Evolutionary conservation across 2,797 vertebrate species (phyloP).

Genomic region (Paratrypauchen microcephalus): DNA sequence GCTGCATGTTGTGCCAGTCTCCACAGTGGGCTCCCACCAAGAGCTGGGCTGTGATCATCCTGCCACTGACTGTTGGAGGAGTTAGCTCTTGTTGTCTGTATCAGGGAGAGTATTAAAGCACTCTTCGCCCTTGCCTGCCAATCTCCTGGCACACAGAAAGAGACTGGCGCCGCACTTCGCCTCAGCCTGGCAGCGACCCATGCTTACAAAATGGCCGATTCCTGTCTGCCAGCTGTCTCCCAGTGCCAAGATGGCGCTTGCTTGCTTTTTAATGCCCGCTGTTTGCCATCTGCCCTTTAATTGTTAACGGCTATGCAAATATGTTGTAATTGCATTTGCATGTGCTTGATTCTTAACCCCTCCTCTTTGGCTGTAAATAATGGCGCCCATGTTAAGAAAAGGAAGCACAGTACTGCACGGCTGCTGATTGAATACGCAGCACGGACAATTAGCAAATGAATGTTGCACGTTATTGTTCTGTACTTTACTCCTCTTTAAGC

Average conservation of each 20-base stretch:
- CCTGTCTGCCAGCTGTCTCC: conserved; percentile 78
- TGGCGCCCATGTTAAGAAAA: conserved; percentile 30
- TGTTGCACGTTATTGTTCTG: conserved; percentile 46
- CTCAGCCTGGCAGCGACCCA: conserved; percentile 73
- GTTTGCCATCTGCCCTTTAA: conserved; percentile 77
- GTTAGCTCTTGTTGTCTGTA: conserved; percentile 58
- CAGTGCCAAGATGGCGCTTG: conserved; percentile 78
- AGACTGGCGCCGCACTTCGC: conserved; percentile 58
- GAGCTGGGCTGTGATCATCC: conserved; percentile 57
- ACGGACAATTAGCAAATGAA: conserved; percentile 68
- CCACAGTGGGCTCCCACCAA: conserved; percentile 44
- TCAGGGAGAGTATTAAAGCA: conserved; percentile 60
- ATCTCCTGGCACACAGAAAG: conserved; percentile 67
- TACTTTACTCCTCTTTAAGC: conserved; percentile 56
- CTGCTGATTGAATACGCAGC: conserved; percentile 58
- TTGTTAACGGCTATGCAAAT: conserved; percentile 80
- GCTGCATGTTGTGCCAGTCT: conserved; percentile 45
- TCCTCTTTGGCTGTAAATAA: conserved; percentile 59
- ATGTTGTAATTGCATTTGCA: conserved; percentile 78
- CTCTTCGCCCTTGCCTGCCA: conserved; percentile 59
- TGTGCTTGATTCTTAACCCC: conserved; percentile 61
- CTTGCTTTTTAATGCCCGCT: conserved; percentile 66
- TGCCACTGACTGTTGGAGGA: conserved; percentile 53
- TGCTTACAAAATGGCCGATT: conserved; percentile 81
- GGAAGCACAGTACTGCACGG: conserved; percentile 26